Base-by-base conservation (phyloP, 2,113 vertebrate species). In the Tachysurus fulvidraco region DNA sequence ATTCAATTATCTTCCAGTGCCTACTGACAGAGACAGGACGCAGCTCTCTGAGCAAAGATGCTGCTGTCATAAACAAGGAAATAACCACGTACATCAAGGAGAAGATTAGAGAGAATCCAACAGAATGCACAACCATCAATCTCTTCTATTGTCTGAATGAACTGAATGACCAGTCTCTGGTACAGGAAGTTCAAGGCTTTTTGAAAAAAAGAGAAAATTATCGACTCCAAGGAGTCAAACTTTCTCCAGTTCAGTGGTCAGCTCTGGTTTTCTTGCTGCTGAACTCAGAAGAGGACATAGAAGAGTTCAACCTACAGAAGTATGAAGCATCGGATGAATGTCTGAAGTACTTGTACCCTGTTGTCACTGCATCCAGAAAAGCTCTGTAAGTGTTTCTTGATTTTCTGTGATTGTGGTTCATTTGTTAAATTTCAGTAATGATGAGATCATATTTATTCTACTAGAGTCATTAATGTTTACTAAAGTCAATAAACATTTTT, bases 171-270 rank as follows among this genome's bases (percentile, higher is more conserved):
- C 16, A 55, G 46, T 14, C 46, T 21, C 65, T 83, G 19, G 2
- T 83, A 0, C 65, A 71, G 25, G 82, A 83, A 83, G 82, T 71
- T 12, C 82, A 77, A 54, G 28, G 5, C 14, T 67, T 65, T 46
- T 1, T 80, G 14, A 85, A n/a, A 12, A 83, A 69, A 57, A 28
- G 19, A 73, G 21, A 41, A 8, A 25, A 14, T 14, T 10, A 81
- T 62, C 3, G 55, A 11, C 21, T 60, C 4, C 30, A 3, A 2
- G 54, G 28, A 25, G 28, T 46, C 71, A 19, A 0, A 60, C 73
- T 85, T 52, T 62, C 83, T 60, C 19, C 55, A 41, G 14, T 17
- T 76, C 83, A 62, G 21, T 74, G 69, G 83, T 85, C 83, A 77
- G 83, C 83, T 55, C 0, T 85, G 62, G 44, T 1, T 21, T 83